Base-by-base conservation (phyloP, 2,797 vertebrate species). In the Myotis daubentonii region DNA sequence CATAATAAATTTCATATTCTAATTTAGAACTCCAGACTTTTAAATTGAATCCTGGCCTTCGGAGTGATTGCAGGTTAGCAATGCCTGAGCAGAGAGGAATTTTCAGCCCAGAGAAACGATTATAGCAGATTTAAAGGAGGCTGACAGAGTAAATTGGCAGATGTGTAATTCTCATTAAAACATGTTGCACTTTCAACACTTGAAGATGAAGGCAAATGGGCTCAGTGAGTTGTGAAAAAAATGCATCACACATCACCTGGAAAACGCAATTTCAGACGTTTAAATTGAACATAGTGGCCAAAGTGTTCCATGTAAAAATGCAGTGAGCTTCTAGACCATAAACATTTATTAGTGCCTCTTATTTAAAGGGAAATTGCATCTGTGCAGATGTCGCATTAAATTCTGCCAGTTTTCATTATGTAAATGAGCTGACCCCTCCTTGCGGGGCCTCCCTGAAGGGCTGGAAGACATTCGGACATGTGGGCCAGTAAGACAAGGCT, bases 1-100 rank as follows among this genome's bases (percentile, higher is more conserved):
- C n/a, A 51, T 47, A 74, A 33, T 89, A 47, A 16, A 57, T 97
- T 97, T 91, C n/a, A 87, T 83, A 81, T 5, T 94, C 66, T 66
- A 90, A 17, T 82, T 97, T 87, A 92, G 93, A 81, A 78, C 38
- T 72, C 60, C 94, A 78, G 57, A 60, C 51, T 86, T 96, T 95
- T 55, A 94, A 91, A 95, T 95, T 89, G 44, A 82, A 84, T 70
- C 36, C 78, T 94, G 82, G 57, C 44, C 95, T 87, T 93, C 55
- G 88, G 55, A 74, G 8, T 94, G 89, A 96, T 51, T 86, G 93
- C 79, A 91, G 51, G 62, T 95, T 95, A 96, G 55, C 60, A 94
- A 60, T 94, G 65, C 60, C 74, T 72, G 92, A 94, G 22, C 55
- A 88, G 60, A 78, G 70, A 12, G 17, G 1, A 0, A 74, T 38